phyloP scores from a whole-genome alignment of 2,888 invertebrate species.

The Junonia oenone region DNA sequence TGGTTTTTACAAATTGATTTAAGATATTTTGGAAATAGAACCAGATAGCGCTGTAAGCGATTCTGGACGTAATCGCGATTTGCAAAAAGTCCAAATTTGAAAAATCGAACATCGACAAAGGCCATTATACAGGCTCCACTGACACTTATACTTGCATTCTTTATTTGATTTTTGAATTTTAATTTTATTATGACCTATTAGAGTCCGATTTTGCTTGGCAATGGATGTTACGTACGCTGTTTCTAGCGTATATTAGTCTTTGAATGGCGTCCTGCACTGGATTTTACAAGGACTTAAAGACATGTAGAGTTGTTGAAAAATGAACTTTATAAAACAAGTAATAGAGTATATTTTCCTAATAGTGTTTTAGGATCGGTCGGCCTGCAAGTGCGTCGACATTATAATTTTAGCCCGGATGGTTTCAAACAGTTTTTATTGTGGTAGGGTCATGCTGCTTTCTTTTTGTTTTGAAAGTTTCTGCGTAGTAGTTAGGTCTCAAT shows the following conservation, averaged over 20 bases:
- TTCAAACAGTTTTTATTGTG: constrained; percentile 75
- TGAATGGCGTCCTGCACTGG: constrained; percentile 55
- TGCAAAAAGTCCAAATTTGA: constrained; percentile 40
- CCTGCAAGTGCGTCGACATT: constrained; percentile 65
- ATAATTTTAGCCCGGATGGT: constrained; percentile 74
- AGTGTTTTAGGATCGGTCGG: constrained; percentile 37
- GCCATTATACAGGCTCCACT: constrained; percentile 56
- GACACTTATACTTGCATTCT: constrained; percentile 41
- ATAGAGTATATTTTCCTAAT: constrained; percentile 41
- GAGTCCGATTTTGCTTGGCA: constrained; percentile 34
- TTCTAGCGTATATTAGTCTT: constrained; percentile 37
- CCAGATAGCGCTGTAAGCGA: constrained; percentile 33
- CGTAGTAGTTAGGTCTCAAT: constrained; percentile 37
- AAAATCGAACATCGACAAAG: constrained; percentile 45
- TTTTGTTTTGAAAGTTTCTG: constrained; percentile 55
- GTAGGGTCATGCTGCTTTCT: constrained; percentile 65
- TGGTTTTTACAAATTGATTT: constrained; percentile 19
- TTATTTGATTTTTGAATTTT: constrained; percentile 32
- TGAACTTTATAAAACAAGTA: constrained; percentile 23
- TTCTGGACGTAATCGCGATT: constrained; percentile 47
- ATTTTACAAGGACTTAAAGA: constrained; percentile 45
- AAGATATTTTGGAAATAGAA: constrained; percentile 24
- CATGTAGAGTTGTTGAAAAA: constrained; percentile 28
- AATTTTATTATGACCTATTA: constrained; percentile 32
- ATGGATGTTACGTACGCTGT: constrained; percentile 37